Base-by-base conservation (phyloP, 1,140 invertebrate species). In the Heliconius congener region DNA sequence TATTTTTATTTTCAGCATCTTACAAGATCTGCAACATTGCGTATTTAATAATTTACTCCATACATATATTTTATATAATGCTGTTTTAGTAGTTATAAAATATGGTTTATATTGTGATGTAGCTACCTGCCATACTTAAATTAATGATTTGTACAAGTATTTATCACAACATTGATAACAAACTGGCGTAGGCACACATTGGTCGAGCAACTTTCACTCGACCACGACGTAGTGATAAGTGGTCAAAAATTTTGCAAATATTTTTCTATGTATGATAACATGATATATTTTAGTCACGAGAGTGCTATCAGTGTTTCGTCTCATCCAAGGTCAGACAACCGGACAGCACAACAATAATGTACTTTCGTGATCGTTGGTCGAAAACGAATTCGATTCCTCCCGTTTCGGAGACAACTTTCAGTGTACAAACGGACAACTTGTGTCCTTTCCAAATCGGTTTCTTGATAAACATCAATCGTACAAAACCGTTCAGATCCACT, bases 321-420 rank as follows among this genome's bases (percentile, higher is more conserved):
- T 84, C 77, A 81, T 83, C 83, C 91, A 93, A 93, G 90, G 90
- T 93, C 91, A 85, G 79, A 82, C 80, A 90, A 90, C 86, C 85
- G 84, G 87, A 85, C 79, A 79, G 77, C 60, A 77, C 81, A 82
- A 91, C 84, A 91, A 89, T 89, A 89, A 83, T 82, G 77, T 86
- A 89, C 34, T 89, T 88, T 90, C 89, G 83, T 85, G 84, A 85
- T 89, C 87, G 86, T 86, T 87, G 81, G 81, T 85, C 82, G 89
- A 91, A 93, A 93, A 90, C 90, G 90, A 93, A 90, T 87, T 83
- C 77, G 79, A 80, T 73, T 84, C 78, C 88, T 87, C 88, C 87
- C 82, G 85, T 87, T 87, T 89, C 84, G 89, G 87, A 80, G 85
- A 88, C 88, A 91, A 90, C 88, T 92, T 93, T 92, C 90, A 87